Evolutionary conservation across 2,888 invertebrate species (phyloP).

Genomic region (Harpalus rufipes): DNA sequence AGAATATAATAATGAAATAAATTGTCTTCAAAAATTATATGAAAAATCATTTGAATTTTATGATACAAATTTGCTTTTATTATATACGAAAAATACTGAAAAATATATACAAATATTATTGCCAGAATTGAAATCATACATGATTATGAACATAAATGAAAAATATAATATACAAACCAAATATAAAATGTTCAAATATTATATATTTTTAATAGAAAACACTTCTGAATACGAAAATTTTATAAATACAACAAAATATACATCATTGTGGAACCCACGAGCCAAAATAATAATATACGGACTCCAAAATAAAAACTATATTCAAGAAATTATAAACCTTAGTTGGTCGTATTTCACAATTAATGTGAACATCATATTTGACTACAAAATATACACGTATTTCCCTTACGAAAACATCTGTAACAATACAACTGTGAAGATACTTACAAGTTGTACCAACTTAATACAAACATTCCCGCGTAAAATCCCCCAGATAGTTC

Average conservation of each 20-base stretch:
- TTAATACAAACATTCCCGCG: background rate
- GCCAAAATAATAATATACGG: background rate
- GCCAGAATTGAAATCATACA: background rate
- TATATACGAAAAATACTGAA: background rate
- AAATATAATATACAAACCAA: background rate
- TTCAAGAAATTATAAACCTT: background rate
- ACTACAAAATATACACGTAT: background rate
- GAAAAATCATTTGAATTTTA: background rate
- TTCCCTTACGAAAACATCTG: background rate
- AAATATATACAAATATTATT: background rate
- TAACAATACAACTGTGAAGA: background rate
- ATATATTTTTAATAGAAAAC: slow-evolving; percentile 16
- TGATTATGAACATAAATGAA: slow-evolving; percentile 6
- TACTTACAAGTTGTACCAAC: background rate
- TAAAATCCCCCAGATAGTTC: background rate
- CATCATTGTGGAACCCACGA: slow-evolving; percentile 1
- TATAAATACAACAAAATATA: slow-evolving; percentile 8
- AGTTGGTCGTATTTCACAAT: background rate
- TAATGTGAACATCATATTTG: background rate
- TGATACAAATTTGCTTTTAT: background rate
- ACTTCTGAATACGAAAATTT: background rate
- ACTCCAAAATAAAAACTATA: background rate
- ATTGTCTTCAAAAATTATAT: background rate
- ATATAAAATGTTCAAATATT: background rate
- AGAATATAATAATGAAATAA: background rate